These are phyloP conservation scores for Candidula unifasciata DNA, from an alignment of 2,888 invertebrate species.

Conservation along the genomic window DNA sequence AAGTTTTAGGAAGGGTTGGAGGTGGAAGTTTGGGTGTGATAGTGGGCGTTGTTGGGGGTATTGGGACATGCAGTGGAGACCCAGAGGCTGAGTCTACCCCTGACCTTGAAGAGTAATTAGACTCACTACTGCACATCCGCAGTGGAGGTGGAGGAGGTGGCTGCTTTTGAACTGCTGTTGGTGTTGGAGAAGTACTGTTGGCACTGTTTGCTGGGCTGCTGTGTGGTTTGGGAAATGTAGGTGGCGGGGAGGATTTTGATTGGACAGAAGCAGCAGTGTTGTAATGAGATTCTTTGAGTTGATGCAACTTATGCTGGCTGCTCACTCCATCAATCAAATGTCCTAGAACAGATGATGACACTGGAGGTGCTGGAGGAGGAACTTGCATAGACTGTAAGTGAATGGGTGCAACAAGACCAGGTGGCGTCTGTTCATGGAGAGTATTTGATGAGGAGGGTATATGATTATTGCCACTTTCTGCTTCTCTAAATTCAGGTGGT, in stretches of 20 bases:
- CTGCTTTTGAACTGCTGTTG: slow-evolving; percentile 41
- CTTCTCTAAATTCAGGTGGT: slow-evolving; percentile 43
- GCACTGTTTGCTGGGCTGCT: slow-evolving; percentile 16
- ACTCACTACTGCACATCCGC: slow-evolving; percentile 49
- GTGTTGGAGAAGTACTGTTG: slow-evolving; percentile 37
- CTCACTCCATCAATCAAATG: not conserved
- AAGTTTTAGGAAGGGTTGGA: slow-evolving; percentile 53
- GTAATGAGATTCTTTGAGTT: slow-evolving; percentile 15
- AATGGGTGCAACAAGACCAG: slow-evolving; percentile 54
- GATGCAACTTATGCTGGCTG: slow-evolving; percentile 22
- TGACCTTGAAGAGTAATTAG: slow-evolving; percentile 55
- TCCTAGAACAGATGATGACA: slow-evolving; percentile 23
- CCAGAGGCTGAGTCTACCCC: slow-evolving; percentile 44
- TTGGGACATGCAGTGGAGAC: slow-evolving; percentile 54
- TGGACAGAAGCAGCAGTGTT: not conserved
- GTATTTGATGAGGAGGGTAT: slow-evolving; percentile 22
- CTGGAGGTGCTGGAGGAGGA: slow-evolving; percentile 54
- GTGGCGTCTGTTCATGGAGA: slow-evolving; percentile 46
- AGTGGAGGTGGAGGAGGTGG: slow-evolving; percentile 55
- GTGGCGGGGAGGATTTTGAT: slow-evolving; percentile 52
- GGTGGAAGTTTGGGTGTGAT: slow-evolving; percentile 50
- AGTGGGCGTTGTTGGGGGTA: slow-evolving; percentile 58
- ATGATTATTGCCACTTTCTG: slow-evolving; percentile 9
- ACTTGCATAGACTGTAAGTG: slow-evolving; percentile 45
- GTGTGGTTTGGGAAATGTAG: slow-evolving; percentile 53